A percentile compares a stretch with the other conserved stretches of the same genome.
These are phyloP conservation scores for Spea hammondii DNA, from an alignment of 2,797 vertebrate species.

Conservation along the genomic window DNA sequence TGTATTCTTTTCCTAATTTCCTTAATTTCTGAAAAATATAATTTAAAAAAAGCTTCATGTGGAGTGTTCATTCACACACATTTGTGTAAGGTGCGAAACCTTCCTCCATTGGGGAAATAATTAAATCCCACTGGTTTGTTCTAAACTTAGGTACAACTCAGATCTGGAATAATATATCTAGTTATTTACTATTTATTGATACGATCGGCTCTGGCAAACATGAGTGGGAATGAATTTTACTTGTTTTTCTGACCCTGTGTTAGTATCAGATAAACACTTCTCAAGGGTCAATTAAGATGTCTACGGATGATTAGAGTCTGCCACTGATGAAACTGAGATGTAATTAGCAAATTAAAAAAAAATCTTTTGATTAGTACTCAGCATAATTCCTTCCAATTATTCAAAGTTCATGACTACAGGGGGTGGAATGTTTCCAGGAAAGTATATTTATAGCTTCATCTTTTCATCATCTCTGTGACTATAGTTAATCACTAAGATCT, in stretches of 20 bases:
- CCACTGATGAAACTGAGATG: conserved; percentile 78
- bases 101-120: no score
- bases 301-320: conserved; percentile 78
- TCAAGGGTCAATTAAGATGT: conserved; percentile 79
- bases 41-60: no score
- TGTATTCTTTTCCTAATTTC: no score
- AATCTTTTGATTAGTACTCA: conserved; percentile 79
- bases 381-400: conserved; percentile 82
- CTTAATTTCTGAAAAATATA: no score
- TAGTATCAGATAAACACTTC: conserved; percentile 65
- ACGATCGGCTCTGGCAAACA: not conserved
- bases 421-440: conserved; percentile 76
- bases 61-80: no score
- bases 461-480: conserved; percentile 73
- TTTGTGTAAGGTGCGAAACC: no score
- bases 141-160: not conserved
- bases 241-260: conserved; percentile 60
- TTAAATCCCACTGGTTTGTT: not conserved
- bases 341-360: conserved; percentile 77
- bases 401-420: conserved; percentile 81
- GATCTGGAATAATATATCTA: no score
- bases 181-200: no score
- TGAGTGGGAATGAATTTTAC: conserved; percentile 42
- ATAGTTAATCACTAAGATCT: conserved; percentile 67
- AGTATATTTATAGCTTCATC: conserved; percentile 77